Evolutionary conservation across 37 sponge, comb jelly and placozoan species (phyloP), one percentile per base, ranked within the genome.

Genomic region (Tethya wilhelma): DNA sequence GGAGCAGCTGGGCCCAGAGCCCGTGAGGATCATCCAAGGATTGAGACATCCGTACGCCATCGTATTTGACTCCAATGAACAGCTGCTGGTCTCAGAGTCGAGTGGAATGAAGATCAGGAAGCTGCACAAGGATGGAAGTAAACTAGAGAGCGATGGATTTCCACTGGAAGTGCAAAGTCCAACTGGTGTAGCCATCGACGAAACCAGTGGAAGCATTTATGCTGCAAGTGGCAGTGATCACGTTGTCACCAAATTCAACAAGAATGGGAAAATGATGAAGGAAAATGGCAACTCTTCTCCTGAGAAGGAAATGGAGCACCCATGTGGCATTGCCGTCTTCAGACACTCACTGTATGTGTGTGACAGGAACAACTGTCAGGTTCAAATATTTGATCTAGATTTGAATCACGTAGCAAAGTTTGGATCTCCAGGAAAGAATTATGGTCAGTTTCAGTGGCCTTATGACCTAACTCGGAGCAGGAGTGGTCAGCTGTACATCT

Each of bases 371-470:
- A 81, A 81, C 62, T 33, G 29, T 22, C 55, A 66, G 25, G 38
- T 82, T 34, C 60, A 82, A 30, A 59, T 84, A 34, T 84, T 65
- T 38, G 32, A 44, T 45, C 6, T 40, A 8, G 59, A 84, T 44
- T 44, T 77, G 29, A 41, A 44, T 29, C 73, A 42, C 23, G 39
- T 75, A 20, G 23, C 69, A 30, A 76, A 28, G 1, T 77, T 84
- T 69, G 85, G 85, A 1, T 66, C 25, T 6, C 58, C 75, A 8
- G 77, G 85, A 22, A 38, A n/a, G 17, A 36, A 56, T 8, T 25
- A 49, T 0, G 85, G 85, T 6, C 64, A 84, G 66, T 12, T 84
- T 32, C 53, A 67, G 37, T 84, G 77, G 77, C 85, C 85, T 26
- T 70, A 68, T 40, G 77, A 76, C 77, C 26, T 84, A 11, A 40